A percentile compares a stretch with the other conserved stretches of the same genome.
These are phyloP conservation scores for Apis mellifera DNA, from an alignment of 1,140 invertebrate genomes.

Conservation along the genomic window DNA sequence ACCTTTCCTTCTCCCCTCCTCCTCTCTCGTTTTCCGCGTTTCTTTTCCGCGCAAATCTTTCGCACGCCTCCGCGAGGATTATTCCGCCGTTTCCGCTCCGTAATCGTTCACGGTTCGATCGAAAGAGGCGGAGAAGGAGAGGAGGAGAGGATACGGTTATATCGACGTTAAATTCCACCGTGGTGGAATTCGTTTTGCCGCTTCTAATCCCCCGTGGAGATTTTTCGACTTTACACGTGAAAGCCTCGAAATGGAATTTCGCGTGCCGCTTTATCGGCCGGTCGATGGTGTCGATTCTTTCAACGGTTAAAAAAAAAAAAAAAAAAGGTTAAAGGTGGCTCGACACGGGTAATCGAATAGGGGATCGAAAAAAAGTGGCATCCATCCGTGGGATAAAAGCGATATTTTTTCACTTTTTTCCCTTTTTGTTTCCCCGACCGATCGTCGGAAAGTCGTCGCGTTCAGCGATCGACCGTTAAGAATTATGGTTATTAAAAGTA, in stretches of 20 bases:
- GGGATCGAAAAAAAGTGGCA: background rate
- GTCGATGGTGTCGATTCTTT: background rate
- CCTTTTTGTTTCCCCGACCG: too few species aligned
- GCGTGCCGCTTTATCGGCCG: background rate
- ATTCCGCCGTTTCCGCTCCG: background rate
- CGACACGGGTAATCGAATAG: background rate
- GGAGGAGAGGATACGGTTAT: constrained; percentile 58
- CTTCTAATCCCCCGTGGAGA: constrained; percentile 59
- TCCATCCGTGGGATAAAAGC: too few species aligned
- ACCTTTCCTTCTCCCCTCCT: too few species aligned
- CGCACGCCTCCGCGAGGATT: too few species aligned
- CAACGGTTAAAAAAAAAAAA: background rate
- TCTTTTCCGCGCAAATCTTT: too few species aligned
- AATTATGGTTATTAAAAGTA: too few species aligned
- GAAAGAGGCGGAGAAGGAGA: background rate
- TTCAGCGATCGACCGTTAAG: too few species aligned
- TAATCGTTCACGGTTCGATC: too few species aligned
- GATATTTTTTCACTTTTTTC: too few species aligned
- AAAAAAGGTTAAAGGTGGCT: background rate
- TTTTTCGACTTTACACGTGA: constrained; percentile 28
- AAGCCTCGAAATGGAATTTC: constrained; percentile 25
- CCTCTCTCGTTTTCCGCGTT: too few species aligned
- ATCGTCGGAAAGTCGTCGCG: too few species aligned
- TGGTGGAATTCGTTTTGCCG: constrained; percentile 32
- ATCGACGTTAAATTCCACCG: constrained; percentile 36